These are phyloP conservation scores for Plecotus auritus DNA, from an alignment of 2,113 vertebrate species.

Conservation along the genomic window DNA sequence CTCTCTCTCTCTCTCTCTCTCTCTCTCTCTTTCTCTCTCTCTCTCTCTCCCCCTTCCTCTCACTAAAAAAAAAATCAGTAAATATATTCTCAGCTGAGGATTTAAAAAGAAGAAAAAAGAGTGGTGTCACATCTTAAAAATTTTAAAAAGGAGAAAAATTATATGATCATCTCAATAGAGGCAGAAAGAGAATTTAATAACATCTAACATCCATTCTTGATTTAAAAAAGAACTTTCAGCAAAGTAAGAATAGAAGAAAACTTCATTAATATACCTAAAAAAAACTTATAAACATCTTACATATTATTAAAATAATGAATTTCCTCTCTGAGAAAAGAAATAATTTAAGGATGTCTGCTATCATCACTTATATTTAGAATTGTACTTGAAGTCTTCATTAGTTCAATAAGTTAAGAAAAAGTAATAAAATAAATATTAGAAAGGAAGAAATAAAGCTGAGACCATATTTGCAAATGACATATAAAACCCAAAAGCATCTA, in stretches of 20 bases:
- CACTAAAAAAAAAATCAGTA: neutral
- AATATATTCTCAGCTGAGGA: neutral
- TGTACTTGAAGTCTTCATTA: neutral
- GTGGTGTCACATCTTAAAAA: too few relatives aligned
- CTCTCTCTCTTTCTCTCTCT: too few relatives aligned
- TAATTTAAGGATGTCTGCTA: neutral
- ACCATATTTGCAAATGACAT: neutral
- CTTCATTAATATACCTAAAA: neutral
- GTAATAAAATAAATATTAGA: neutral
- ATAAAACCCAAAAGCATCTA: neutral
- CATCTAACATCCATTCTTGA: neutral
- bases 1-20: neutral
- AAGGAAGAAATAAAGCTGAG: neutral
- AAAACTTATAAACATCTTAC: neutral
- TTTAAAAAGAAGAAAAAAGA: neutral
- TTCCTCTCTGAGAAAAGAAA: neutral
- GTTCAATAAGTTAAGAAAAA: neutral
- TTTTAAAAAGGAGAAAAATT: neutral
- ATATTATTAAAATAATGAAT: neutral
- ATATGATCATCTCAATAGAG: neutral
- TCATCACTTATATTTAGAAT: neutral
- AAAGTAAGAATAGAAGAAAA: neutral
- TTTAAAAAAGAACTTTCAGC: neutral
- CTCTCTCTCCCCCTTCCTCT: too few relatives aligned
- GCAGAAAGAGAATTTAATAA: neutral